phyloP scores from a whole-genome alignment of 30 jellyfish, hydroid and myxozoan species.

The Cassiopea xamachana region DNA sequence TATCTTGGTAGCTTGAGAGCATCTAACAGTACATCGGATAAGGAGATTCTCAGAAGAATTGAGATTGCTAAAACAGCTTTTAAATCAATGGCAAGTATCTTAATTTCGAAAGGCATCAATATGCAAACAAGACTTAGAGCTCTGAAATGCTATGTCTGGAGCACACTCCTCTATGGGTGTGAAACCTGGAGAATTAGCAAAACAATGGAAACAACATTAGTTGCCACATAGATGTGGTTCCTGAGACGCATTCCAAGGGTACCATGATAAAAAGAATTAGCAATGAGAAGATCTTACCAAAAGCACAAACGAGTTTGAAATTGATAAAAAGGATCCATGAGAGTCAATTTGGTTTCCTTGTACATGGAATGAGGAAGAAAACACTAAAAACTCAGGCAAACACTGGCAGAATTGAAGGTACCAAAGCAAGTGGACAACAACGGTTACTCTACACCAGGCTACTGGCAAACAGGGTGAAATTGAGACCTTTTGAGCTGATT shows the following conservation, averaged over 20 bases:
- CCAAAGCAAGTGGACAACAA: too few relatives aligned
- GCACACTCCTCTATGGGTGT: constrained; percentile 33
- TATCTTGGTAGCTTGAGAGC: constrained; percentile 31
- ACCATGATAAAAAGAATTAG: constrained; percentile 31
- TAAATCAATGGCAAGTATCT: constrained; percentile 8
- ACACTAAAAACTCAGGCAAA: constrained; percentile 4
- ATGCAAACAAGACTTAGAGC: constrained; percentile 35
- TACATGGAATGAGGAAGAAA: constrained; percentile 8
- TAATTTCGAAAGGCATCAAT: constrained; percentile 13
- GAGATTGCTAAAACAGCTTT: constrained; percentile 24
- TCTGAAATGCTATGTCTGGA: constrained; percentile 43
- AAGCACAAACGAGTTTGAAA: neutral
- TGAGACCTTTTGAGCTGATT: constrained; percentile 4
- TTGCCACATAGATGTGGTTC: constrained; percentile 37
- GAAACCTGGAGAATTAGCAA: constrained; percentile 50
- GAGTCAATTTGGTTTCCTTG: constrained; percentile 1
- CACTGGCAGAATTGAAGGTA: too few relatives aligned
- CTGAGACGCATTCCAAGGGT: constrained; percentile 15
- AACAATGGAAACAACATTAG: constrained; percentile 19
- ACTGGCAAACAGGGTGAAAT: too few relatives aligned
- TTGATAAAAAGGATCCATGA: neutral
- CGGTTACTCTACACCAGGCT: too few relatives aligned
- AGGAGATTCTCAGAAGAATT: constrained; percentile 27
- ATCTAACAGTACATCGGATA: constrained; percentile 10
- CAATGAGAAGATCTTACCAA: constrained; percentile 3